phyloP scores from a whole-genome alignment of 2,797 vertebrate species.

The Babyrousa celebensis region DNA sequence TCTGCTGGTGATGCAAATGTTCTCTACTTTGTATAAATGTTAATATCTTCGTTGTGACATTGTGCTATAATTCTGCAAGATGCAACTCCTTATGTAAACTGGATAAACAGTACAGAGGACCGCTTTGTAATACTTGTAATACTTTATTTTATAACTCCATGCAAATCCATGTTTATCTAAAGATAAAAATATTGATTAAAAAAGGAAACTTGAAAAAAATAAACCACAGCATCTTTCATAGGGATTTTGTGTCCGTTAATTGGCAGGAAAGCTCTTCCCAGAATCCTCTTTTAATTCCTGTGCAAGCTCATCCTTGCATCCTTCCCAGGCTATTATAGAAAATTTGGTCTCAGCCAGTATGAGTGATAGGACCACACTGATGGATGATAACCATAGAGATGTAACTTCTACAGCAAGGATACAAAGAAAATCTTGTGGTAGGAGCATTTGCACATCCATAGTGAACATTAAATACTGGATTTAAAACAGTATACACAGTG shows the following conservation, averaged over 20 bases:
- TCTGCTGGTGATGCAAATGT: not conserved
- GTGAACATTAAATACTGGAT: not conserved
- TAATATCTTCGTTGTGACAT: not conserved
- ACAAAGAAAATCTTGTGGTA: not conserved
- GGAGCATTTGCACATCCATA: not conserved
- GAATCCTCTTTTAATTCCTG: not conserved
- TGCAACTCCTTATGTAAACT: not conserved
- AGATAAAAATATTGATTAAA: not conserved
- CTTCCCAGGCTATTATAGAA: not conserved
- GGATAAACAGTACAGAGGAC: not conserved
- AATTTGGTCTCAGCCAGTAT: not conserved
- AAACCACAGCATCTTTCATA: not conserved
- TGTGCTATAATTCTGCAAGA: not conserved
- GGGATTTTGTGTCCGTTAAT: not conserved
- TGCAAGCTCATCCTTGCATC: not conserved
- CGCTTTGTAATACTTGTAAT: not conserved
- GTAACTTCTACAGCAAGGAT: not conserved
- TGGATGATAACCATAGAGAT: not conserved
- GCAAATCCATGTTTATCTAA: not conserved
- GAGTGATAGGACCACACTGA: fast-evolving
- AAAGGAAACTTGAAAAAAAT: not conserved
- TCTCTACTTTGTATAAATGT: not conserved
- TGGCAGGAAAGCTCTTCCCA: not conserved
- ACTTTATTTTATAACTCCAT: not conserved
- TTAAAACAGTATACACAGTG: not conserved